Percentiles rank a stretch among this genome's conserved stretches.
These are phyloP conservation scores for Zaprionus capensis DNA, from an alignment of 1,140 invertebrate species.

Conservation along the genomic window DNA sequence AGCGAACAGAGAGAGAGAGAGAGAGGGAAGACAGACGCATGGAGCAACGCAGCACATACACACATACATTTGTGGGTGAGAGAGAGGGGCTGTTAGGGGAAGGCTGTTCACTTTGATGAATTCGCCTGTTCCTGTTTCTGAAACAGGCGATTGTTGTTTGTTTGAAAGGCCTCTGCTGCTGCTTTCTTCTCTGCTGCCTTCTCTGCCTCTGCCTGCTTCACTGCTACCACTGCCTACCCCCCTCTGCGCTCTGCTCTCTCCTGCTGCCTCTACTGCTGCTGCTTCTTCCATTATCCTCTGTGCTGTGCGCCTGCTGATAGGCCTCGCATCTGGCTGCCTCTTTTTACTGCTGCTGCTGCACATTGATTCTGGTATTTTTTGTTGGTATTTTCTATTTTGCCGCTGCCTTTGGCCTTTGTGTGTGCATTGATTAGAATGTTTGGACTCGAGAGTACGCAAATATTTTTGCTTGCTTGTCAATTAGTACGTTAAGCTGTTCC, in stretches of 20 bases:
- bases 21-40: background rate
- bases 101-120: constrained; percentile 69
- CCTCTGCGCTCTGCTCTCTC: background rate
- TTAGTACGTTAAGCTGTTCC: constrained; percentile 72
- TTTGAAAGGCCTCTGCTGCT: constrained; percentile 59
- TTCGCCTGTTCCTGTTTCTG: constrained; percentile 50
- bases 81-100: background rate
- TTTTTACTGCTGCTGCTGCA: constrained; percentile 20
- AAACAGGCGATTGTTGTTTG: constrained; percentile 65
- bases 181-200: constrained; percentile 18
- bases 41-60: background rate
- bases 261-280: constrained; percentile 27
- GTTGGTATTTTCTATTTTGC: constrained; percentile 28
- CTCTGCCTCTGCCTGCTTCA: constrained; percentile 21
- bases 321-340: constrained; percentile 27
- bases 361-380: constrained; percentile 46
- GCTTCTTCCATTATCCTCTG: constrained; percentile 25
- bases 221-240: constrained; percentile 17
- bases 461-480: constrained; percentile 82
- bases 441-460: constrained; percentile 79
- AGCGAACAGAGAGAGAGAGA: background rate
- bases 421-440: constrained; percentile 82
- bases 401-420: constrained; percentile 46
- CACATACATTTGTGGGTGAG: background rate
- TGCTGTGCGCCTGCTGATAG: constrained; percentile 38